Evolutionary conservation across 2,888 invertebrate species (phyloP), one percentile per base, ranked within the genome.

Genomic region (Bursaphelenchus okinawaensis): DNA sequence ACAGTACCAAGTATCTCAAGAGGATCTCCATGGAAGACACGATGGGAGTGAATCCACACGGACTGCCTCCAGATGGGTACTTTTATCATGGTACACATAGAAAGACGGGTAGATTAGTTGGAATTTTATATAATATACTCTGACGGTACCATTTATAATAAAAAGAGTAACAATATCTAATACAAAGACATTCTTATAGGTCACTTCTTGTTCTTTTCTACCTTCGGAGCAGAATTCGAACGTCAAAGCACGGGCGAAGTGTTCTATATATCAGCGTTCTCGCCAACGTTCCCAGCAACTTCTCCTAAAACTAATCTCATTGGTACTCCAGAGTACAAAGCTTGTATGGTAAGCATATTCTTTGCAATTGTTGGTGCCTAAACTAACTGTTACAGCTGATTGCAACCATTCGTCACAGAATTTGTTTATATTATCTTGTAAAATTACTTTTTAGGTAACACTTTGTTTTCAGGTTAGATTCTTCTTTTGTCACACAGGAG

Each of bases 141-240:
- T n/a, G n/a, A n/a, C n/a, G n/a, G n/a, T n/a, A n/a, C n/a, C n/a
- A n/a, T n/a, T n/a, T n/a, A n/a, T n/a, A n/a, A n/a, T n/a, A n/a
- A n/a, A n/a, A n/a, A n/a, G n/a, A n/a, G n/a, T n/a, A n/a, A n/a
- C n/a, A n/a, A n/a, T n/a, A n/a, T n/a, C n/a, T n/a, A n/a, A n/a
- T n/a, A n/a, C n/a, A n/a, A n/a, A n/a, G n/a, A n/a, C n/a, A n/a
- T n/a, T 27, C 16, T 19, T 55, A 52, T 50, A 23, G 73, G 75
- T 12, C 72, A 74, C 51, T 73, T 73, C 55, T 56, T 73, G 28
- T 76, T 73, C 50, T 75, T 74, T 60, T 75, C 72, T 50, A 73
- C 65, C 22, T 76, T 67, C 27, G 75, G 61, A 31, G 50, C 61
- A 29, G 29, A 63, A 19, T 23, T 27, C 4, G 65, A 59, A 22